Evolutionary conservation across 2,113 vertebrate genomes (phyloP).

Genomic region (Mustelus asterias): DNA sequence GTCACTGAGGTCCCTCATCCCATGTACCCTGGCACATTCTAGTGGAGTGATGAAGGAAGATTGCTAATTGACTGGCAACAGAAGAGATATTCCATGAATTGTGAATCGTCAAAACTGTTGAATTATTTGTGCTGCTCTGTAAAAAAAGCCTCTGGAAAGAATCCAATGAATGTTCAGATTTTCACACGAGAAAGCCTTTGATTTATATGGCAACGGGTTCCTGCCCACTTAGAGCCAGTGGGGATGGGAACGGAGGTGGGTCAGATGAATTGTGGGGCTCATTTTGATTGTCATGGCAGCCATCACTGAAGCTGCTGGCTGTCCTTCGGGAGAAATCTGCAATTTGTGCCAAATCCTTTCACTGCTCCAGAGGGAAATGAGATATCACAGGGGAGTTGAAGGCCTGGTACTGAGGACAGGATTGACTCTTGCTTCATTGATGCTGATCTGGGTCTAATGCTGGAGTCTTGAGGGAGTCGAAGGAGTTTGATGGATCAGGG

Average conservation of each 20-base stretch:
- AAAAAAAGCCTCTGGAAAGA: too few species aligned
- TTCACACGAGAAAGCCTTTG: too few species aligned
- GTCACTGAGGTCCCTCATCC: background rate
- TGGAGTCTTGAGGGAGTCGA: background rate
- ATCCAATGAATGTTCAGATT: background rate
- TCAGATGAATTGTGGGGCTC: background rate
- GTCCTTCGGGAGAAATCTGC: background rate
- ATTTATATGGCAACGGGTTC: too few species aligned
- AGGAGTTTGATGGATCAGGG: background rate
- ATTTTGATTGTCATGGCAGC: background rate
- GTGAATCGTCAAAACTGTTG: too few species aligned
- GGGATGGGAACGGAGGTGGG: background rate
- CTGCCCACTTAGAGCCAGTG: background rate
- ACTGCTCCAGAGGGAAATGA: background rate
- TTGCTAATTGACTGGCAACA: too few species aligned
- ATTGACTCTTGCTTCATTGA: background rate
- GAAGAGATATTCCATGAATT: too few species aligned
- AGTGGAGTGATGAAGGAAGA: background rate
- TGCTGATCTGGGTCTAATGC: background rate
- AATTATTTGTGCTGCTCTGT: background rate
- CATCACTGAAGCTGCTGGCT: background rate
- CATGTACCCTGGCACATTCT: background rate
- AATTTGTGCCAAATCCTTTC: background rate
- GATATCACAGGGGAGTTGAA: background rate
- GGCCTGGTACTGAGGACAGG: background rate